Conservation (phyloP, 2,888 invertebrate species). For the Copidosoma aretas region DNA sequence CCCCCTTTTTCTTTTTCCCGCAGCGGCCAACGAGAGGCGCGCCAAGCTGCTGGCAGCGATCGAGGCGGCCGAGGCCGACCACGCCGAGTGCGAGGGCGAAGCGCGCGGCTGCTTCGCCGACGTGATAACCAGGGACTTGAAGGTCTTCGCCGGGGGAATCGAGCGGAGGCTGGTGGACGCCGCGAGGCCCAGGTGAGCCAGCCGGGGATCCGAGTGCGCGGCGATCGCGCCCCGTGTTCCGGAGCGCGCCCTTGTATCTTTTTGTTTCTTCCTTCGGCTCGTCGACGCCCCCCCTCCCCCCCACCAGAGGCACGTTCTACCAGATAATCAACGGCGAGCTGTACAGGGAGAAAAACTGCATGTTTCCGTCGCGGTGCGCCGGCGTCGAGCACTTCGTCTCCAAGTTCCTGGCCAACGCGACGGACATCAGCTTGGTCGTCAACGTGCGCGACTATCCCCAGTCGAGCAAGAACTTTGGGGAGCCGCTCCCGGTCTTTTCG, state of each 20-base stretch:
- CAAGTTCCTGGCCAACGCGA: constrained; percentile 72
- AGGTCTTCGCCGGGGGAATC: constrained; percentile 76
- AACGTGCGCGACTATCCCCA: constrained; percentile 96
- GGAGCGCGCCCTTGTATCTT: not conserved
- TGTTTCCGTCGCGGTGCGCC: constrained; percentile 90
- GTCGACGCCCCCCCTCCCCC: too few species aligned
- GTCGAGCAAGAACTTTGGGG: constrained; percentile 70
- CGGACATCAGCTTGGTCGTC: constrained; percentile 84
- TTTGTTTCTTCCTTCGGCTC: not conserved
- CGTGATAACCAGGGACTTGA: constrained; percentile 74
- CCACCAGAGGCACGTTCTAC: constrained; percentile 76
- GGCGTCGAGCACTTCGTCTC: constrained; percentile 90
- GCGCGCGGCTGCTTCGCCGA: constrained; percentile 72
- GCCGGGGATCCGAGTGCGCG: too few species aligned
- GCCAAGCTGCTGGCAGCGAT: constrained; percentile 63
- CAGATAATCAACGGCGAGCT: constrained; percentile 83
- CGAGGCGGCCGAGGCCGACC: constrained; percentile 63
- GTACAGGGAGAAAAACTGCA: constrained; percentile 83
- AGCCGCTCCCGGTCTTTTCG: constrained; percentile 83
- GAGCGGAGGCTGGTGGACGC: constrained; percentile 70
- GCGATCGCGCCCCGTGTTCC: too few species aligned
- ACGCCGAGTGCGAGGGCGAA: constrained; percentile 66
- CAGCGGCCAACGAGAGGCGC: constrained; percentile 41
- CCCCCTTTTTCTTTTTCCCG: too few species aligned
- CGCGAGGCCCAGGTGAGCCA: constrained; percentile 62